Base-by-base conservation (phyloP, 2,888 invertebrate species). In the Netelia melanura region DNA sequence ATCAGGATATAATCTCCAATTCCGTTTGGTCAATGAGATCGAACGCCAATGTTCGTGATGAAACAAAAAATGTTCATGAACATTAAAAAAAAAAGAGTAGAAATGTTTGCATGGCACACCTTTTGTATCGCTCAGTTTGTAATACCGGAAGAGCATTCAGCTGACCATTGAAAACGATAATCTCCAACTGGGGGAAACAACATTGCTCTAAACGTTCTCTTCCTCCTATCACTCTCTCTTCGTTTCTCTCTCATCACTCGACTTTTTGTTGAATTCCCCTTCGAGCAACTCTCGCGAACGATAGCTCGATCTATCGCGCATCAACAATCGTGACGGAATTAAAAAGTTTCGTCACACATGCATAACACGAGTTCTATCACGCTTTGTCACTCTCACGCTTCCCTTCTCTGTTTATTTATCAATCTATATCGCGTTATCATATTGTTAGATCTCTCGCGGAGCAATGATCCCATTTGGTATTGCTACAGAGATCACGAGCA, bases 281-380 rank as follows among this genome's bases (percentile, higher is more conserved):
- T 23, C 8, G 30, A 61, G 44, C 17, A 52, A 48, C 67, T 52
- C 17, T 43, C 67, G 25, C 5, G 25, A 25, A 70, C 23, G 65
- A 77, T 43, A 65, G 25, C 56, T 54, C 11, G 30, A n/a, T 25
- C 21, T n/a, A 62, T 30, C 38, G 17, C 61, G 21, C 9, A 21
- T 68, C 75, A 3, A 54, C 62, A 30, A n/a, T 17, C 8, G 30
- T 44, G 17, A 8, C 25, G 48, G 3, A 56, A 76, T 76, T 65
- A 30, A 71, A 70, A 76, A 64, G 70, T 76, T 82, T 70, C 64
- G 25, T 71, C 64, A 61, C 64, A 44, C 64, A 23, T 44, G 5
- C 21, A 58, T 21, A 5, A 48, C 11, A 48, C 48, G 48, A 48
- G 48, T 48, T 48, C 48, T 54, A 17, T 54, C 11, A 54, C n/a